Percentiles rank a stretch among this genome's conserved stretches.
phyloP scores from a whole-genome alignment of 1,140 invertebrate genomes.

The Atta colombica region DNA sequence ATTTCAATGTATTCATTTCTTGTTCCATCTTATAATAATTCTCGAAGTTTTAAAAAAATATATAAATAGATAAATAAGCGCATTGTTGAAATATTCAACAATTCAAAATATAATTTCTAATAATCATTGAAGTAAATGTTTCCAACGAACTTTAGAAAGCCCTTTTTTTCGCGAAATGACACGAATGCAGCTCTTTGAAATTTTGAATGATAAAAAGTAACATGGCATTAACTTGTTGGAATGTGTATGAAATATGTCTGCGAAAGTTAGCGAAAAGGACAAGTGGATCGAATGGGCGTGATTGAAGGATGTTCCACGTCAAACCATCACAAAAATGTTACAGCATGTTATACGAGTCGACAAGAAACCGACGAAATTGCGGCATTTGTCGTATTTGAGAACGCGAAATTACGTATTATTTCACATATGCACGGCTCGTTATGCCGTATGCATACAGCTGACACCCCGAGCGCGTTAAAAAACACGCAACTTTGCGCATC shows the following conservation, averaged over 20 bases:
- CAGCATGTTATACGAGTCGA: not conserved
- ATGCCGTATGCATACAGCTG: conserved; percentile 38
- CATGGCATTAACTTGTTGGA: not conserved
- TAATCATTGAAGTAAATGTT: conserved; percentile 3
- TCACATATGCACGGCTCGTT: conserved; percentile 9
- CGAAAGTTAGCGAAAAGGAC: conserved; percentile 26
- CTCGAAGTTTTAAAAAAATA: not conserved
- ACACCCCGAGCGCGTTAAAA: conserved; percentile 48
- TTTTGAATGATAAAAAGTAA: conserved; percentile 3
- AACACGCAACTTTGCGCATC: conserved; percentile 56
- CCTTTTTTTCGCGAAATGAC: not conserved
- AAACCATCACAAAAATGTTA: conserved; percentile 49
- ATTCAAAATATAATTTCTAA: not conserved
- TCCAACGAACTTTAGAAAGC: not conserved
- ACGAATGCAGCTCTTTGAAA: conserved; percentile 11
- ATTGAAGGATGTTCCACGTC: conserved; percentile 42
- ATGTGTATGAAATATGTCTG: not conserved
- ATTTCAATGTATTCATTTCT: too few relatives aligned
- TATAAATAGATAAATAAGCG: not conserved
- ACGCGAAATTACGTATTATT: conserved; percentile 60
- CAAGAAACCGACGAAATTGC: conserved; percentile 30
- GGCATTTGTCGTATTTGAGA: conserved; percentile 38
- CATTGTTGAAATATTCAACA: not conserved
- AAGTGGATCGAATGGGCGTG: conserved; percentile 43
- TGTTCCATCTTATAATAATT: too few relatives aligned